These are phyloP conservation scores for Paraescarpia echinospica DNA, from an alignment of 1,140 invertebrate species.

Conservation along the genomic window DNA sequence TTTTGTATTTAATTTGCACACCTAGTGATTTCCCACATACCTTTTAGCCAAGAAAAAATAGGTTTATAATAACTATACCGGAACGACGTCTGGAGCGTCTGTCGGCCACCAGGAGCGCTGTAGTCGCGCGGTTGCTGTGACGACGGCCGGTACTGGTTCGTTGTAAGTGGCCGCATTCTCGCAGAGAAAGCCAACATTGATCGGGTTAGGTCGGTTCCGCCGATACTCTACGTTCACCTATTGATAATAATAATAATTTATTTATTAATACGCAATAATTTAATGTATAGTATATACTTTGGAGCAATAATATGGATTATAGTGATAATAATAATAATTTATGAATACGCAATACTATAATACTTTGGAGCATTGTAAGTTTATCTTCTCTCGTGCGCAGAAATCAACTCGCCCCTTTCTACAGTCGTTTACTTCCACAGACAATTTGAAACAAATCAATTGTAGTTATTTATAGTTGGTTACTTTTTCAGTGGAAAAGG, in stretches of 20 bases:
- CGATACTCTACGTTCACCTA: slow-evolving; percentile 45
- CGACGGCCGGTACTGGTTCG: slow-evolving; percentile 52
- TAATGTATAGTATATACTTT: no score
- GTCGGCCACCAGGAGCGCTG: slow-evolving; percentile 31
- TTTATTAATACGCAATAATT: slow-evolving; percentile 32
- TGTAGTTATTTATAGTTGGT: no score
- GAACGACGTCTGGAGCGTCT: slow-evolving; percentile 41
- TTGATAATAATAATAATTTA: slow-evolving; percentile 37
- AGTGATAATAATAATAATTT: slow-evolving; percentile 38
- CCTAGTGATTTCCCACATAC: no score
- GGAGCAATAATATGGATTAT: no score
- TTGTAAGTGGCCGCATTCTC: slow-evolving; percentile 48
- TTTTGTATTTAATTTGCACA: no score
- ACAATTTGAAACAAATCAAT: no score
- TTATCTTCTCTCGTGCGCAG: no score
- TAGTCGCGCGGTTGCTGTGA: slow-evolving; percentile 38
- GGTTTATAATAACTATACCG: neutral
- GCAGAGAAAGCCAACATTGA: slow-evolving; percentile 44
- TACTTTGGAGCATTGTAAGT: slow-evolving; percentile 1
- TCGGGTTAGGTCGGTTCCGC: slow-evolving; percentile 46
- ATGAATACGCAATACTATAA: no score
- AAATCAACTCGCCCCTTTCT: no score
- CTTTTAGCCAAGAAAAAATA: neutral
- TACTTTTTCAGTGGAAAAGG: no score
- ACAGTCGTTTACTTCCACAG: no score